Base-by-base conservation (phyloP, 92 coral and sea anemone genomes). In the Parazoanthus atlanticus region DNA sequence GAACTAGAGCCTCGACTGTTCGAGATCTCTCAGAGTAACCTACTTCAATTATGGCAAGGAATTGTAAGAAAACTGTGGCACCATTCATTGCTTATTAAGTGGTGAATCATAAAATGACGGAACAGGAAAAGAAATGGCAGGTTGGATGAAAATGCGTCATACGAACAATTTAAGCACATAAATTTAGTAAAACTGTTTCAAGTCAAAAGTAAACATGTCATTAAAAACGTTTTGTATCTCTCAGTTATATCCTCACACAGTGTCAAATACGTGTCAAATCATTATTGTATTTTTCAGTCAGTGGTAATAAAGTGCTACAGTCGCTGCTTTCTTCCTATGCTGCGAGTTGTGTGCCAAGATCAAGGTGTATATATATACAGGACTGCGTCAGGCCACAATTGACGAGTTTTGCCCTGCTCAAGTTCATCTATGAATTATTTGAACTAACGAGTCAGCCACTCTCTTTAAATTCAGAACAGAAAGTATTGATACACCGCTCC, bases 1-100 rank as follows among this genome's bases (percentile, higher is more conserved):
- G 61, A 81, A 64, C 75, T 34, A 61, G 41, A 6, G 78, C 41
- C 15, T 74, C 54, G 23, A 58, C 71, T n/a, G 34, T n/a, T 23
- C 41, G 13, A 80, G 31, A 29, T 32, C 47, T 28, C 32, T 64
- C 52, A 67, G 56, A 25, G 72, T 26, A 36, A 36, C 32, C n/a
- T 25, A 81, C 86, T 31, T 81, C 74, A 69, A 81, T 33, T 81
- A 81, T 26, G 33, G 25, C 72, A 81, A 64, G 34, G 5, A 81
- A 69, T 6, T 64, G 70, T 36, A 81, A 25, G 52, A 64, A 19
- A 23, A 80, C 15, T 58, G 71, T 54, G 26, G 41, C 78, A 33
- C 41, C 21, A 23, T 74, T 32, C 78, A 74, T 74, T 74, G 78
- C 26, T 13, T 31, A 29, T 33, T 19, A 32, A 6, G n/a, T 30